A percentile compares a stretch with the other conserved stretches of the same genome.
Conservation (phyloP, 2,888 invertebrate genomes). For the Agrotis puta region DNA sequence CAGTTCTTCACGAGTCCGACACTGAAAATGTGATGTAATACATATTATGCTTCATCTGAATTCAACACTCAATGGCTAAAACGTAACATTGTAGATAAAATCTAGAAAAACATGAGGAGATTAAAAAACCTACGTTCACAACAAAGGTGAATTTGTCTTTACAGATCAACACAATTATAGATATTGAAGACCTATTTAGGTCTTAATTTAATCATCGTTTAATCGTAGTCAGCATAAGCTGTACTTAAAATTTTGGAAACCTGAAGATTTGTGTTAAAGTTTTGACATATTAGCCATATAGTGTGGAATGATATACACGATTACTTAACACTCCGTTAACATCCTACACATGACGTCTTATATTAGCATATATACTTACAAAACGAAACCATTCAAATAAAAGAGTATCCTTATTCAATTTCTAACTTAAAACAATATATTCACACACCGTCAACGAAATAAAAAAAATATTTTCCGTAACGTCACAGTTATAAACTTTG, state of each 20-base stretch:
- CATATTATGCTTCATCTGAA: slow-evolving; percentile 32
- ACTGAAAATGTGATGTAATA: slow-evolving; percentile 64
- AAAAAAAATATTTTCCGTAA: slow-evolving; percentile 9
- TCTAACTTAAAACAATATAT: slow-evolving; percentile 22
- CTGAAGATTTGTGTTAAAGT: not conserved
- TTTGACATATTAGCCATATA: slow-evolving; percentile 17
- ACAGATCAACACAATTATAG: not conserved
- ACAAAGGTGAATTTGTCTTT: not conserved
- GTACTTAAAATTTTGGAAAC: not conserved
- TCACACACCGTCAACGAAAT: slow-evolving; percentile 22
- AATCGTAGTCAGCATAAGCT: not conserved
- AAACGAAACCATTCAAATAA: slow-evolving; percentile 34
- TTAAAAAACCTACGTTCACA: not conserved
- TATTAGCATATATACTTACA: slow-evolving; percentile 33
- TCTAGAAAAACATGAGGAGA: not conserved
- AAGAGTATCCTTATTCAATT: slow-evolving; percentile 13
- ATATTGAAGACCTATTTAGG: not conserved
- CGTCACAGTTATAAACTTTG: slow-evolving; percentile 9
- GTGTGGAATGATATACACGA: slow-evolving; percentile 40
- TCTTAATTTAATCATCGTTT: not conserved
- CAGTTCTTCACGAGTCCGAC: slow-evolving; percentile 30
- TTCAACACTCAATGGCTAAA: slow-evolving; percentile 45
- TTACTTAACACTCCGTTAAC: slow-evolving; percentile 58
- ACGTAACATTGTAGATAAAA: not conserved
- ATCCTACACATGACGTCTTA: slow-evolving; percentile 35